These are phyloP conservation scores for Nomada ruficornis DNA, from an alignment of 2,888 invertebrate species.

Conservation along the genomic window DNA sequence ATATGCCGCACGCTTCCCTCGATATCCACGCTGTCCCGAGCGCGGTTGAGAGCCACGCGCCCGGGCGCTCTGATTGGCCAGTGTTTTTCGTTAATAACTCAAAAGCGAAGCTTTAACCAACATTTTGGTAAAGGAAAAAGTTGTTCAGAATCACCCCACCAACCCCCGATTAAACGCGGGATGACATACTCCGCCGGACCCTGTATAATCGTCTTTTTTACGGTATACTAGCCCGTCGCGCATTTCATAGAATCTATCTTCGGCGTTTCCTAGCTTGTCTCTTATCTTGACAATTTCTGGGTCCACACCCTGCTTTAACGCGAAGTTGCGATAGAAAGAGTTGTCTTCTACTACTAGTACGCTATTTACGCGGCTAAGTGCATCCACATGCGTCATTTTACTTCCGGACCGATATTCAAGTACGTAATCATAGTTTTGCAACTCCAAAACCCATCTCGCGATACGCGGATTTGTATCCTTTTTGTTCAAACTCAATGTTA, in stretches of 20 bases:
- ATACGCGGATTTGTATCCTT: conserved; percentile 32
- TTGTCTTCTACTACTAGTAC: conserved; percentile 22
- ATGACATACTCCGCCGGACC: too few relatives aligned
- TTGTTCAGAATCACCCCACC: too few relatives aligned
- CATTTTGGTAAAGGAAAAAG: too few relatives aligned
- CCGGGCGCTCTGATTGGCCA: too few relatives aligned
- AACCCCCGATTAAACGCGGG: too few relatives aligned
- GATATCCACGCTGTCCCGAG: too few relatives aligned
- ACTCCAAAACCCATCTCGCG: conserved; percentile 21
- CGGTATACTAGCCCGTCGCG: conserved; percentile 20
- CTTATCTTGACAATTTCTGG: not conserved
- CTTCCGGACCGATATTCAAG: not conserved
- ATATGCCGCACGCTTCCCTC: too few relatives aligned
- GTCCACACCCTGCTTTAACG: not conserved
- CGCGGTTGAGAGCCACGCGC: too few relatives aligned
- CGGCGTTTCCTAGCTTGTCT: not conserved
- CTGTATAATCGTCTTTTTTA: not conserved
- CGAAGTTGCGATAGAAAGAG: conserved; percentile 15
- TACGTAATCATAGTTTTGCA: conserved; percentile 15
- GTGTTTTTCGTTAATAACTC: too few relatives aligned
- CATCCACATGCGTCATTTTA: conserved; percentile 9
- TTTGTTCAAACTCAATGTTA: conserved; percentile 17
- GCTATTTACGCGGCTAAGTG: not conserved
- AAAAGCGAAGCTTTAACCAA: too few relatives aligned
- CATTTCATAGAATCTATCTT: conserved; percentile 11